phyloP scores from a whole-genome alignment of 1,140 invertebrate species.

The Zaprionus africanus region DNA sequence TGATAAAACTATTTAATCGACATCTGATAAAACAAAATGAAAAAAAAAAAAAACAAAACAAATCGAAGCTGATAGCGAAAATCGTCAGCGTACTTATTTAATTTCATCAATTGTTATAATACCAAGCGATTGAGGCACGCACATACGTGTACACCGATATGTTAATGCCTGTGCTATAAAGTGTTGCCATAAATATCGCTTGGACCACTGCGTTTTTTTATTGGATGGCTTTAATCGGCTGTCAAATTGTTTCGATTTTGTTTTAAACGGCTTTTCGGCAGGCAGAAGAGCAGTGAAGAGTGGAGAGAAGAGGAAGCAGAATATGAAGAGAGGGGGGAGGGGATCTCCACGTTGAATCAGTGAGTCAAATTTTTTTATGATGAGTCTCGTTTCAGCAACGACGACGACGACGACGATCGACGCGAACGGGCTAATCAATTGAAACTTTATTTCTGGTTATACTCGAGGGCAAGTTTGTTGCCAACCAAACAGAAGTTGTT shows the following conservation, averaged over 20 bases:
- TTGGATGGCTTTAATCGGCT: neutral
- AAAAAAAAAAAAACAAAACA: neutral
- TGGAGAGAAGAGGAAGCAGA: neutral
- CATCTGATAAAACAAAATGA: neutral
- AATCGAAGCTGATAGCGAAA: neutral
- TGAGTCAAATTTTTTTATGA: constrained; percentile 53
- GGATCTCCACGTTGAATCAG: constrained; percentile 14
- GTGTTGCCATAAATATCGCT: constrained; percentile 1
- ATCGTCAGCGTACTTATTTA: neutral
- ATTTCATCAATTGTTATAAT: constrained; percentile 7
- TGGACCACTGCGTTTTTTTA: neutral
- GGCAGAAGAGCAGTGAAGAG: neutral
- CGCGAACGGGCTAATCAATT: constrained; percentile 42
- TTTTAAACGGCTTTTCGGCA: constrained; percentile 14
- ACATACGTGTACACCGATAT: neutral
- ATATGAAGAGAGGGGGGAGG: neutral
- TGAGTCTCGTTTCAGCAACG: constrained; percentile 38
- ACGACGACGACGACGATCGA: constrained; percentile 18
- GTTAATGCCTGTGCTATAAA: constrained; percentile 1
- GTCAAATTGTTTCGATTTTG: constrained; percentile 32
- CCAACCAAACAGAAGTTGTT: constrained; percentile 23
- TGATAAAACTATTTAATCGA: constrained; percentile 1
- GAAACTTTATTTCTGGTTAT: constrained; percentile 46
- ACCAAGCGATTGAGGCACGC: neutral
- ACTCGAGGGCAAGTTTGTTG: constrained; percentile 45